Evolutionary conservation across 2,888 invertebrate species (phyloP).

Genomic region (Aporophyla lueneburgensis): DNA sequence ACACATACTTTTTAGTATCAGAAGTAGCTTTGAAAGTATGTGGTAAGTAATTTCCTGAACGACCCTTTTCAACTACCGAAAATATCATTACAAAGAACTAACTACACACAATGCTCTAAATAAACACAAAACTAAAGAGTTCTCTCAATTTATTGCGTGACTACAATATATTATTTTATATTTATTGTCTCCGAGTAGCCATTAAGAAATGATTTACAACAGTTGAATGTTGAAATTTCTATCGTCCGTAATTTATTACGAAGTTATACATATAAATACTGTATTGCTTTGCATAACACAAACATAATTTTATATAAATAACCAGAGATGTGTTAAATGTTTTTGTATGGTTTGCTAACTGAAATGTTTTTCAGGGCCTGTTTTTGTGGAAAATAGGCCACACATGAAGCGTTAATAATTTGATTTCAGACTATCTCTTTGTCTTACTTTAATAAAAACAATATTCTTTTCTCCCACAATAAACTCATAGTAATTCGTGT

Average conservation of each 20-base stretch:
- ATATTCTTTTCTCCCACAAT: neutral
- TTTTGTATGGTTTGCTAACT: constrained; percentile 3
- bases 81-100: neutral
- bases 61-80: neutral
- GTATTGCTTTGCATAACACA: constrained; percentile 26
- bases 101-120: constrained; percentile 15
- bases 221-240: constrained; percentile 65
- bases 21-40: neutral
- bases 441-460: neutral
- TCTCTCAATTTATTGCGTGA: constrained; percentile 51
- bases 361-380: neutral
- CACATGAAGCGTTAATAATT: too few relatives aligned
- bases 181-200: constrained; percentile 68
- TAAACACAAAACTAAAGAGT: constrained; percentile 53
- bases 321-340: neutral
- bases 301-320: constrained; percentile 37
- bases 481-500: neutral
- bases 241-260: constrained; percentile 52
- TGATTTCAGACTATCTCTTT: neutral
- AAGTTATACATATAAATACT: constrained; percentile 39
- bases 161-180: constrained; percentile 62
- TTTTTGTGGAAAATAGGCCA: neutral
- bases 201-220: constrained; percentile 64
- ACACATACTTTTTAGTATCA: neutral
- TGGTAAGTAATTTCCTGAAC: neutral